Evolutionary conservation across 2,888 invertebrate species (phyloP), one percentile per base, ranked within the genome.

Genomic region (Platerodrilus igneus): DNA sequence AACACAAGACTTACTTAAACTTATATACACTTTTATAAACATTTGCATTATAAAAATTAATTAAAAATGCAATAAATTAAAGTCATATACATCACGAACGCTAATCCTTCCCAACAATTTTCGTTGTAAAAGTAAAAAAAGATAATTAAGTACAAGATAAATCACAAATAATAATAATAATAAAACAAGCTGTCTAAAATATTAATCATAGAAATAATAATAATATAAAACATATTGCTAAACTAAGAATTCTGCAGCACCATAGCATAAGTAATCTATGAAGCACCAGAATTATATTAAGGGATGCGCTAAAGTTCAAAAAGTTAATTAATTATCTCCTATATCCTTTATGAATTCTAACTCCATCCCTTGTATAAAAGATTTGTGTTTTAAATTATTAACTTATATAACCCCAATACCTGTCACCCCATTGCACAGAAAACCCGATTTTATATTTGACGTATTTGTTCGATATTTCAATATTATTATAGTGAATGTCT

Each of bases 391-490:
- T 21, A 36, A 48, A 37, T 50, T 48, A 46, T 43, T 38, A 46
- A 46, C 49, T 52, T 50, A 51, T 38, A 45, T 48, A 47, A 48
- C 53, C 60, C 62, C 68, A 74, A 71, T 71, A 71, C 77, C 81
- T 76, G 76, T 79, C 80, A 81, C 79, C 79, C 76, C 81, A 84
- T 83, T 84, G 83, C 83, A 84, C 83, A 83, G 81, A 77, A 77
- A 82, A 83, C 83, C 83, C 83, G 83, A 83, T 79, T 76, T 74
- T 76, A 43, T 38, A 38, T 38, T 33, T 34, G 34, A 18, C n/a
- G n/a, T n/a, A n/a, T 42, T 42, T 34, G 29, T 35, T 30, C 18
- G 18, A 25, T 13, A 33, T 25, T 25, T 25, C 33, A 25, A 13
- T 33, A 10, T 25, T 17, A 8, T 25, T 23, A 33, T 13, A 25